Evolutionary conservation across 92 coral and sea anemone genomes (phyloP), one percentile per base, ranked within the genome.

Genomic region (Zoanthus gigantus): DNA sequence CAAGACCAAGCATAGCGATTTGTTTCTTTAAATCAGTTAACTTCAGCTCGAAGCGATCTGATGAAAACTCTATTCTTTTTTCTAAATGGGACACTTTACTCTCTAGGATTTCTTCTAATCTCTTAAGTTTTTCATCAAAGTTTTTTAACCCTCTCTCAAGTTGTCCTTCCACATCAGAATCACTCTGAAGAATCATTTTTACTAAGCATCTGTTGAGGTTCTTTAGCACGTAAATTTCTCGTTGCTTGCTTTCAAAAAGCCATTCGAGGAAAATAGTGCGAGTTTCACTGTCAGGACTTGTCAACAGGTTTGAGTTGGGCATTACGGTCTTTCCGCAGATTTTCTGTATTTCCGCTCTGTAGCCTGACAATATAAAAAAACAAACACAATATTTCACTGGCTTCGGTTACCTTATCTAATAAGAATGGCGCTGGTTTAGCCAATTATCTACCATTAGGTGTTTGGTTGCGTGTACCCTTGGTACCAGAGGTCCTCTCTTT

Each of bases 21-120:
- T 68, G 45, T 44, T 81, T 81, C 50, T 81, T 81, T 58, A 66
- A 46, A 66, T 45, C 60, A 18, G n/a, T 66, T 63, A 81, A 29
- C 13, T 63, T 65, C 30, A 45, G 58, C 28, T 81, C 85, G 47
- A 81, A 2, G 3, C 75, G 61, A 74, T 29, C 47, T 6, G 75
- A 45, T 18, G 75, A 81, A 66, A 18, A 11, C 46, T 81, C 85
- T 13, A 81, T 45, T n/a, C 47, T 48, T 48, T 66, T 47, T 9
- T 53, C 60, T 29, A 81, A 65, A 28, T 4, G 16, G 12, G 7
- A 1, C 11, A 57, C 47, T 66, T 66, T 71, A 7, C 14, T 81
- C 14, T n/a, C 66, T 15, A 81, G 23, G 18, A 46, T 44, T 66
- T 81, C 28, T 57, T 66, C 63, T 44, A 81, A 44, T 65, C 46